Base-by-base conservation (phyloP, 1,140 invertebrate species). In the Ceratosolen solmsi region DNA sequence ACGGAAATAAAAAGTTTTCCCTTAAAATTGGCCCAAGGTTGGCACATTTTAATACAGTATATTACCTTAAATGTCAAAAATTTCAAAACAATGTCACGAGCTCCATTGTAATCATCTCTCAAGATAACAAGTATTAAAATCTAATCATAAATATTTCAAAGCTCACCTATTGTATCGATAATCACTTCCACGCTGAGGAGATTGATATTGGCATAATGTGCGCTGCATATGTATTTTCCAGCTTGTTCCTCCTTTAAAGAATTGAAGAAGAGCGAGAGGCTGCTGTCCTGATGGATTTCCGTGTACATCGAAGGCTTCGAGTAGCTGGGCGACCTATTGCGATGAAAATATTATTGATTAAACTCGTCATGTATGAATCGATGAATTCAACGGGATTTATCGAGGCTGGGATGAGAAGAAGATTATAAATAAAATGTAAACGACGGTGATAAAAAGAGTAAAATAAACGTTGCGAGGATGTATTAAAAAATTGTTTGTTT, bases 151-250 rank as follows among this genome's bases (percentile, higher is more conserved):
- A n/a, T n/a, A n/a, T n/a, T n/a, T n/a, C n/a, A n/a, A n/a, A n/a
- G n/a, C 76, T 68, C 13, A 97, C 96, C 93, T 86, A 95, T 96
- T 84, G 95, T 95, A 85, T 94, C 94, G 84, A 97, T 93, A 84
- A 92, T 92, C 49, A 96, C 95, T 56, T 92, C 93, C 58, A 94
- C 94, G 75, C 89, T 92, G 65, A 97, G 89, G 36, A 89, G 89
- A 86, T 95, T 91, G 63, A 94, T 94, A 85, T 92, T 94, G 25
- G 95, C 95, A 88, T 97, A 97, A 77, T 91, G 94, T 13, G 96
- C 96, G 38, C 93, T 93, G 89, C 97, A 98, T 60, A 94, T 96
- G 91, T 98, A 98, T 79, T 91, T 94, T 60, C 97, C 97, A 65
- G 94, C 94, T 90, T 97, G 95, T 54, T 94, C 92, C 79, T 95